Evolutionary conservation across 2,888 invertebrate genomes (phyloP).

Genomic region (Tetheella fluctuosa): DNA sequence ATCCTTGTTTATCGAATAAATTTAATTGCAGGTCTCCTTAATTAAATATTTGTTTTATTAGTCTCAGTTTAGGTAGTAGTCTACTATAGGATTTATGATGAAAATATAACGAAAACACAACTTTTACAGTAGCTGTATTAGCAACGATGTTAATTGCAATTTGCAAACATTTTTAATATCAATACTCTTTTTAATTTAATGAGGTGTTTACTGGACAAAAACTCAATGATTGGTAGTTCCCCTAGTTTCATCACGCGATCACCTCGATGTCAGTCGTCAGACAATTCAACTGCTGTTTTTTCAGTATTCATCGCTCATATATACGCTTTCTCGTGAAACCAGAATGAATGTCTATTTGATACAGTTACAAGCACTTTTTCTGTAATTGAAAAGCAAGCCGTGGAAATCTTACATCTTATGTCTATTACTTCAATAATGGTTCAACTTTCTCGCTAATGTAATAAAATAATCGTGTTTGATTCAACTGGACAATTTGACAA

Average conservation of each 20-base stretch:
- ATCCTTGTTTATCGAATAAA: too few species aligned
- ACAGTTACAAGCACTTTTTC: constrained; percentile 26
- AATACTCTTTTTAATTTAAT: background rate
- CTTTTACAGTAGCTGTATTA: too few species aligned
- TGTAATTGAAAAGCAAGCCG: background rate
- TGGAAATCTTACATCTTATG: background rate
- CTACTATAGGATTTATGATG: too few species aligned
- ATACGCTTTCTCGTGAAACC: constrained; percentile 44
- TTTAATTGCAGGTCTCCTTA: too few species aligned
- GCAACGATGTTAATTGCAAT: background rate
- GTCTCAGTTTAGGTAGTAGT: too few species aligned
- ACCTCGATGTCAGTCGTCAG: constrained; percentile 16
- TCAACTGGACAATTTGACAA: background rate
- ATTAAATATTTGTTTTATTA: too few species aligned
- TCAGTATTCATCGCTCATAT: constrained; percentile 43
- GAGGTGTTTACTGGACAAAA: constrained; percentile 15
- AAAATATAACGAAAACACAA: too few species aligned
- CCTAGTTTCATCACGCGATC: constrained; percentile 37
- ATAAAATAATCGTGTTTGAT: background rate
- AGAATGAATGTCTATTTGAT: constrained; percentile 36
- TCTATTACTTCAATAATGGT: constrained; percentile 1
- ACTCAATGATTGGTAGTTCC: constrained; percentile 24
- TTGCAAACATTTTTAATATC: background rate
- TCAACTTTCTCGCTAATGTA: background rate
- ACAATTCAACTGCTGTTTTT: constrained; percentile 32